Base-by-base conservation (phyloP, 2,797 vertebrate species). In the Coreius guichenoti region DNA sequence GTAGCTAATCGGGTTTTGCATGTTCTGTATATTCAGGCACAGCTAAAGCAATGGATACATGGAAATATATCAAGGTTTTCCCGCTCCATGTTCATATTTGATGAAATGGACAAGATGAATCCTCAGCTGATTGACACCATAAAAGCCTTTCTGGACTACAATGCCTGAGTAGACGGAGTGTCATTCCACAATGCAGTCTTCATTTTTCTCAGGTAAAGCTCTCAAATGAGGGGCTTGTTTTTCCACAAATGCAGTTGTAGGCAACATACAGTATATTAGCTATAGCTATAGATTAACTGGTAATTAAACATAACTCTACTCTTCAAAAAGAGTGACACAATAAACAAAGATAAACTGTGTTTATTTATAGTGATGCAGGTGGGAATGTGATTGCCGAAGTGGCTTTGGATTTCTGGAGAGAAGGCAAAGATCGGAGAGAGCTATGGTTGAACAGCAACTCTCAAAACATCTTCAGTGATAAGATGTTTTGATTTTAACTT, bases 41-140 rank as follows among this genome's bases (percentile, higher is more conserved):
- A 43, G n/a, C 51, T 81, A 70, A 81, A 81, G 67, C 23, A 58
- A 21, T 56, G 4, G 49, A 29, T 81, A 43, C n/a, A 13, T 56
- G n/a, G 13, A 70, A 81, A 11, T 8, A 16, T 81, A 21, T 43
- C 2, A 19, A 26, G 33, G 3, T 81, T 81, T 21, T 33, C 67
- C 12, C 67, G 5, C 23, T 39, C 80, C 33, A 70, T 56, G 67
- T 81, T 81, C n/a, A 36, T 81, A 69, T 81, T 81, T 81, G 79
- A 81, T 54, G 65, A 81, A 58, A 58, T 72, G 51, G 67, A 81
- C 33, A 81, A 81, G 33, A 58, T 81, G 5, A 4, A 81, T 5
- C 33, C 80, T 43, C 33, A 54, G 16, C 33, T 81, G 31, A 39
- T 70, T 0, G 49, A 81, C 7, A 17, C 9, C 49, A 43, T 81